Conservation (phyloP, 2,113 vertebrate genomes). For the Lagopus leucura region DNA sequence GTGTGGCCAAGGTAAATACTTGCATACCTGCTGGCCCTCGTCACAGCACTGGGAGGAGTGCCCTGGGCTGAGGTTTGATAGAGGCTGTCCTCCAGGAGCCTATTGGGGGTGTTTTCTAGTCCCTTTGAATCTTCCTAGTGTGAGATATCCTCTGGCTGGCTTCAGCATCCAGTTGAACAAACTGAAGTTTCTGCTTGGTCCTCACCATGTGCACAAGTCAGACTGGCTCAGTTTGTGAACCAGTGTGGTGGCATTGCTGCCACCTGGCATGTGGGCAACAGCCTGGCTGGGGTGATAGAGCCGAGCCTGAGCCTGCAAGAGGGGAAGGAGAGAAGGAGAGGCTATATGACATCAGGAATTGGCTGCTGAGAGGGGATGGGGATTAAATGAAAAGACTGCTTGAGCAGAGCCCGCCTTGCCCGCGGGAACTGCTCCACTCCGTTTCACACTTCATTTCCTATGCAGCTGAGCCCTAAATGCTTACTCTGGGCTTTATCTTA, state of each 20-base stretch:
- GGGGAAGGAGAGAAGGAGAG: not conserved
- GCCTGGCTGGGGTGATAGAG: not conserved
- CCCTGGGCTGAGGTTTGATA: not conserved
- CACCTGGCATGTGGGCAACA: not conserved
- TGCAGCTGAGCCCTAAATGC: not conserved
- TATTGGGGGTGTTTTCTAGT: not conserved
- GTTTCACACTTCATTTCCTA: not conserved
- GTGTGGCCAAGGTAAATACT: not conserved
- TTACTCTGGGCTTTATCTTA: not conserved
- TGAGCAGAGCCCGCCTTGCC: not conserved
- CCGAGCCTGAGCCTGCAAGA: rapidly evolving
- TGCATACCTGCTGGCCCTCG: not conserved
- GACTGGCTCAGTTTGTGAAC: not conserved
- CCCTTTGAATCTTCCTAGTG: not conserved
- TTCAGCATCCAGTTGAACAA: not conserved
- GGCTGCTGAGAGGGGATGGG: not conserved
- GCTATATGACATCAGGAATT: not conserved
- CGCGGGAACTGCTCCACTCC: not conserved
- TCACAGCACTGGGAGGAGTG: not conserved
- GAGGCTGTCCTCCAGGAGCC: not conserved
- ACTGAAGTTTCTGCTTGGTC: not conserved
- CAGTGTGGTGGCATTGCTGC: rapidly evolving
- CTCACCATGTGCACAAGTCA: not conserved
- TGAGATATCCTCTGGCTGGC: not conserved
- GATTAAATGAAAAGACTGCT: not conserved